Evolutionary conservation across 1,140 invertebrate genomes (phyloP).

Genomic region (Trichonephila inaurata): DNA sequence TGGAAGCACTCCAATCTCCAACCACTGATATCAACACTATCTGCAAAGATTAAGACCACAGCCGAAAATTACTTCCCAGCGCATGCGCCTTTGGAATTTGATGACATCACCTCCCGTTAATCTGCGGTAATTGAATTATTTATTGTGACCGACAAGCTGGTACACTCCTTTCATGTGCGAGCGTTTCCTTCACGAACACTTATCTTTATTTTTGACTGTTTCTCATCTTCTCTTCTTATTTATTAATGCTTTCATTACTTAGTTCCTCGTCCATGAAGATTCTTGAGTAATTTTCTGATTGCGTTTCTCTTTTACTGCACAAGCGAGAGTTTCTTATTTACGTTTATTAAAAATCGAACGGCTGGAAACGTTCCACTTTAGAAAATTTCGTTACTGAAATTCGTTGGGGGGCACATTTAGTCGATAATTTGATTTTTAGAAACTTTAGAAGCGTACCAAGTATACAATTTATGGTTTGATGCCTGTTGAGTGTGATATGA

Average conservation of each 20-base stretch:
- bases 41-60: not conserved
- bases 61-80: not conserved
- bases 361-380: not conserved
- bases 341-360: constrained; percentile 20
- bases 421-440: not conserved
- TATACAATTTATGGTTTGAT: too few species aligned
- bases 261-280: constrained; percentile 23
- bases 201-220: constrained; percentile 43
- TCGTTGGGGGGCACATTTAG: not conserved
- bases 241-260: constrained; percentile 61
- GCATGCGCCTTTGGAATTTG: not conserved
- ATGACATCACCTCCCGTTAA: constrained; percentile 39
- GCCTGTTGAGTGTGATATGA: too few species aligned
- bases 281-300: constrained; percentile 27
- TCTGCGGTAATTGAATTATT: constrained; percentile 50
- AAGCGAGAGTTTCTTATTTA: not conserved
- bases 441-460: not conserved
- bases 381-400: not conserved
- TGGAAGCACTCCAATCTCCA: too few species aligned
- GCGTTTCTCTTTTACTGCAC: too few species aligned
- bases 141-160: constrained; percentile 14
- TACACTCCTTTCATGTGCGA: not conserved
- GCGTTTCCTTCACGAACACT: not conserved
- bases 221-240: constrained; percentile 51
- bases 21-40: too few species aligned